Conservation (phyloP, 2,113 vertebrate species). For the Megaceryle torquata region DNA sequence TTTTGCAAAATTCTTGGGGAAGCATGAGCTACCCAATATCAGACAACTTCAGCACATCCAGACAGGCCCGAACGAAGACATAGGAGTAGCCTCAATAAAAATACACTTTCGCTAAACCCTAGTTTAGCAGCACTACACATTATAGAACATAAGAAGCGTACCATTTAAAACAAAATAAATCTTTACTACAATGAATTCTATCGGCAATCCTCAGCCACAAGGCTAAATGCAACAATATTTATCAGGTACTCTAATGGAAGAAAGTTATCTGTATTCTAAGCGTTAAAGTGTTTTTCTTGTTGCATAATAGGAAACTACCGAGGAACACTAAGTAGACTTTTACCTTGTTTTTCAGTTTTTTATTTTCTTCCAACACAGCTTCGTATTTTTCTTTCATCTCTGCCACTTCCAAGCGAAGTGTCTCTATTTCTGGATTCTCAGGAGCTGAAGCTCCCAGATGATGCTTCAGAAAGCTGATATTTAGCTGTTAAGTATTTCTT, state of each 20-base stretch:
- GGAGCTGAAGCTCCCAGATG: slow-evolving; percentile 82
- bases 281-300: not conserved
- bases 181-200: not conserved
- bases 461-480: slow-evolving; percentile 89
- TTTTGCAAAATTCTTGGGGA: not conserved
- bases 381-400: slow-evolving; percentile 89
- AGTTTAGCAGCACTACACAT: not conserved
- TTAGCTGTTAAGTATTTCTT: slow-evolving; percentile 72
- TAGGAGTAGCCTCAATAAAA: not conserved
- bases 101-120: not conserved
- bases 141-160: not conserved
- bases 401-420: slow-evolving; percentile 83
- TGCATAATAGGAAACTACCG: not conserved
- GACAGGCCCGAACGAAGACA: not conserved
- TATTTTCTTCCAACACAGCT: slow-evolving; percentile 88
- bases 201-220: not conserved
- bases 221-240: not conserved
- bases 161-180: not conserved
- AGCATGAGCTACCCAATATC: not conserved
- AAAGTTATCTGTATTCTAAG: not conserved
- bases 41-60: not conserved
- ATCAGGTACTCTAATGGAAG: not conserved
- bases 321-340: not conserved
- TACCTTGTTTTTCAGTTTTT: slow-evolving; percentile 88
- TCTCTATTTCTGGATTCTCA: slow-evolving; percentile 82